Base-by-base conservation (phyloP, 1,140 invertebrate genomes). In the Bicyclus anynana region DNA sequence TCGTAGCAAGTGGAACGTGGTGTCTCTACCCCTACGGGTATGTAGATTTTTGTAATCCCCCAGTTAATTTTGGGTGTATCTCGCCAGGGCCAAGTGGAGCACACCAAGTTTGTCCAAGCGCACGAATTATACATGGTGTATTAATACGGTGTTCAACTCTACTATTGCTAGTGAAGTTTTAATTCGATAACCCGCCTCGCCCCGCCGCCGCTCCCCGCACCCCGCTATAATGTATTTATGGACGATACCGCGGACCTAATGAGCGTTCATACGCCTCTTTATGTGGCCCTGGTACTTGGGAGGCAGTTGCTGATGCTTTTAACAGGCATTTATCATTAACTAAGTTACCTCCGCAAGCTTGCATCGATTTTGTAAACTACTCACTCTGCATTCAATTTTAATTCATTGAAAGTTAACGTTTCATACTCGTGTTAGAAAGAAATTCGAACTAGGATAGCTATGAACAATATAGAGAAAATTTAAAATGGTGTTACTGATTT, bases 131-230 rank as follows among this genome's bases (percentile, higher is more conserved):
- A 85, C 79, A 84, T 82, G 77, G 77, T 82, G 79, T 85, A 84
- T 84, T 87, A 87, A 85, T 84, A 85, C 79, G 74, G 69, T 80
- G 79, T 84, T 84, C 79, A 80, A 82, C 79, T 84, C 74, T 80
- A 78, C 74, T 83, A 83, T 85, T 85, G 82, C 80, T 84, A 77
- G 81, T 85, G 76, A 87, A 85, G 81, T 84, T 87, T 85, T 87
- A 85, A 85, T 87, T 87, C 79, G 82, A 87, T 87, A 84, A 87
- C 79, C 82, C 77, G 67, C 74, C 78, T 58, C 67, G 69, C 63
- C 66, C 38, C 38, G 57, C 53, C 65, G 38, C 60, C 54, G 47
- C 44, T 42, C 56, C 66, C 49, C 56, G 46, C 66, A 53, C 68
- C 74, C 74, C 59, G 66, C 74, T 66, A 82, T 87, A 87, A 87